phyloP scores from a whole-genome alignment of 1,140 invertebrate genomes.

The Stenopsyche tienmushanensis region DNA sequence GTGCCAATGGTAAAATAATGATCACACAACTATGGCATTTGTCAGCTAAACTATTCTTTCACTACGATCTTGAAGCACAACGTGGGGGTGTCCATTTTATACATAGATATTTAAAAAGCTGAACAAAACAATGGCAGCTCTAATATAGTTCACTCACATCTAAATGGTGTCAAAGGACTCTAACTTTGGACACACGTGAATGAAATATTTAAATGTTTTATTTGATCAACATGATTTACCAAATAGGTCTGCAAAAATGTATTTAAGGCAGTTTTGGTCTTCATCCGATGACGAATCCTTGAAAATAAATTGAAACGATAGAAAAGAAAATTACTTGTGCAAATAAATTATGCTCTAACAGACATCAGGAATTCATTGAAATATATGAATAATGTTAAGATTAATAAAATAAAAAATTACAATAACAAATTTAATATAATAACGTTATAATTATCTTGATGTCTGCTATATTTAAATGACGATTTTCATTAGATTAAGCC shows the following conservation, averaged over 20 bases:
- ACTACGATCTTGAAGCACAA: neutral
- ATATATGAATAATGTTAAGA: too few species aligned
- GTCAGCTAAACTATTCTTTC: neutral
- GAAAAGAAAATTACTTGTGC: neutral
- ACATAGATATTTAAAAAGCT: conserved; percentile 27
- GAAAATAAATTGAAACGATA: conserved; percentile 25
- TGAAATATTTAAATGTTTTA: conserved; percentile 31
- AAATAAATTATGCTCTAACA: neutral
- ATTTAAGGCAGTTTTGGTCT: conserved; percentile 66
- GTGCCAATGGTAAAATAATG: too few species aligned
- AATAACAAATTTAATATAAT: too few species aligned
- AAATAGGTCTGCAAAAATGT: conserved; percentile 60
- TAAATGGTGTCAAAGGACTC: conserved; percentile 32
- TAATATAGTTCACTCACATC: conserved; percentile 39
- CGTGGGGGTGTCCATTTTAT: neutral
- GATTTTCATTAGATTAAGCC: too few species aligned
- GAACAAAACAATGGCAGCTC: conserved; percentile 35
- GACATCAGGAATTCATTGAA: too few species aligned
- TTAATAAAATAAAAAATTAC: too few species aligned
- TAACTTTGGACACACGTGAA: conserved; percentile 37
- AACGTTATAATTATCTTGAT: too few species aligned
- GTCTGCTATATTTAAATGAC: too few species aligned
- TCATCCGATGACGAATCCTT: conserved; percentile 56
- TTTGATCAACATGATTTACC: conserved; percentile 52
- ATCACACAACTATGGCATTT: neutral